Evolutionary conservation across 2,797 vertebrate species (phyloP), one percentile per base, ranked within the genome.

Genomic region (Hybognathus amarus): DNA sequence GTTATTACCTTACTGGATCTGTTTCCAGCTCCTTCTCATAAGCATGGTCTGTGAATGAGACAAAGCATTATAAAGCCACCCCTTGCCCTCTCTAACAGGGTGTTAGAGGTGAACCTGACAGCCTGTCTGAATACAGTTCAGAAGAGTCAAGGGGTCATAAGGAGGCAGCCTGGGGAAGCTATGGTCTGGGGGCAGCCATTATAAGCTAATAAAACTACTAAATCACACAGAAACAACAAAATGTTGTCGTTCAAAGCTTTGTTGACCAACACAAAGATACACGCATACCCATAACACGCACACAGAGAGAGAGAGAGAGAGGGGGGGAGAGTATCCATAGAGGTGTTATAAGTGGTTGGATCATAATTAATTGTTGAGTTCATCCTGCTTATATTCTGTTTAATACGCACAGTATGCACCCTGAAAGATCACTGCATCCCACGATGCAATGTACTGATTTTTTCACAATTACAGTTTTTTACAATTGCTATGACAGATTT

Each of bases 1-100:
- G 94, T 92, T 94, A 95, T 99, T 99, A 99, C 98, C 97, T 99
- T 99, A 98, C 97, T 97, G 94, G 97, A 97, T 97, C 97, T n/a
- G 95, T 96, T 98, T 98, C 97, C 97, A 98, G 97, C 96, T 98
- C 96, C 97, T 98, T 97, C 97, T 98, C 96, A 97, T 97, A 96
- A 97, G 95, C 96, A 97, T 96, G 92, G 95, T 98, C 98, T 99
- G 97, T 93, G 96, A 98, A 98, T 93, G 94, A 98, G 97, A 98
- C 95, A 98, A 93, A 98, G 96, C 89, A 89, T 97, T 96, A 94
- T 96, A 94, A 95, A 93, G 96, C 92, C 91, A 94, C 94, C 93
- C 85, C 77, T 90, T 91, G 90, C 80, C 73, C 87, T 82, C 66
- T 80, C 85, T 85, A 91, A 76, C 77, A 67, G 82, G 33, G 68